A percentile compares a stretch with the other conserved stretches of the same genome.
Conservation (phyloP, 2,888 invertebrate species). For the Archaeoteleia sp. region DNA sequence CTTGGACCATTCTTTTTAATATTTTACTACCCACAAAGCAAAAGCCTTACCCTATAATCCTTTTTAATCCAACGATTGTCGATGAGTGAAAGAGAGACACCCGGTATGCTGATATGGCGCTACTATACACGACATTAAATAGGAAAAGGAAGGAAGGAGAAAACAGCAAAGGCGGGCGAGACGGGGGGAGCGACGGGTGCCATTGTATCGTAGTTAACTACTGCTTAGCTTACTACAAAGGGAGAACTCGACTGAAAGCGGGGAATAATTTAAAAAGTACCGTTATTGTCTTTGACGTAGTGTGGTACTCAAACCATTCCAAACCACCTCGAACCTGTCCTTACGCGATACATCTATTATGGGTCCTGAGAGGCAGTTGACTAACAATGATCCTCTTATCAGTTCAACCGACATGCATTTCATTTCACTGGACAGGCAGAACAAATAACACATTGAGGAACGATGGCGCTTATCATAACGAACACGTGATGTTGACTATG, state of each 20-base stretch:
- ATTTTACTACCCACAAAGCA: too few relatives aligned
- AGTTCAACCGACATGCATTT: neutral
- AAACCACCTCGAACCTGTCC: slow-evolving; percentile 23
- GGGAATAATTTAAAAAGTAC: slow-evolving; percentile 62
- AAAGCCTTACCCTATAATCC: neutral
- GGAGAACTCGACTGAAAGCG: slow-evolving; percentile 43
- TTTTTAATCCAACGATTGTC: neutral
- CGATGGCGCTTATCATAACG: too few relatives aligned
- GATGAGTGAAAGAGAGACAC: neutral
- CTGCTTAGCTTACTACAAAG: slow-evolving; percentile 47
- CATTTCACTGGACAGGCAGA: neutral
- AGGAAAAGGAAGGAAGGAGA: slow-evolving; percentile 10
- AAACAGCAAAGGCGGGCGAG: slow-evolving; percentile 28
- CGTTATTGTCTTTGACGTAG: slow-evolving; percentile 54
- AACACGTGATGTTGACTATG: too few relatives aligned
- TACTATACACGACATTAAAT: slow-evolving; percentile 5
- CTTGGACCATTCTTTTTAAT: neutral
- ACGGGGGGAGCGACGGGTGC: slow-evolving; percentile 2
- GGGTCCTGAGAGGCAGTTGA: neutral
- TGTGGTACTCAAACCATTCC: slow-evolving; percentile 36
- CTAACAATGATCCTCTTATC: slow-evolving; percentile 12
- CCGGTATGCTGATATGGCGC: slow-evolving; percentile 2
- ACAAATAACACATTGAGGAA: too few relatives aligned
- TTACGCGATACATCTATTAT: slow-evolving; percentile 11
- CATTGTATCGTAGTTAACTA: slow-evolving; percentile 49